phyloP scores from a whole-genome alignment of 2,113 vertebrate genomes.

The Felis catus region DNA sequence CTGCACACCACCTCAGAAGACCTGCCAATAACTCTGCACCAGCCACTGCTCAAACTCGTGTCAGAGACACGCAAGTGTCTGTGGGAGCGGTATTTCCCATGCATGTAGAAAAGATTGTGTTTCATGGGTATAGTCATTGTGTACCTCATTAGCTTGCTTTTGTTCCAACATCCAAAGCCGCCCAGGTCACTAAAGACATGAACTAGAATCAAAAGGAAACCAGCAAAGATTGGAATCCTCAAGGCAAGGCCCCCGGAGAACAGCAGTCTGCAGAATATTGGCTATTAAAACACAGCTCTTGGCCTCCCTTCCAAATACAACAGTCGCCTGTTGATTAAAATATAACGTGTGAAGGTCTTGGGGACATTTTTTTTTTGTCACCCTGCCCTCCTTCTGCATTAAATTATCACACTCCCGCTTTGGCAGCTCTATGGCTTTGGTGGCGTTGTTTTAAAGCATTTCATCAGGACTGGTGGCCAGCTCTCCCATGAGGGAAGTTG shows the following conservation, averaged over 20 bases:
- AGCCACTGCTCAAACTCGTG: not conserved
- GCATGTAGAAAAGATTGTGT: not conserved
- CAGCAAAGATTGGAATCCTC: not conserved
- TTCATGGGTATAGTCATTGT: not conserved
- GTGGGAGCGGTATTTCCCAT: not conserved
- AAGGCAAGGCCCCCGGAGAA: not conserved
- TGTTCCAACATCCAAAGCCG: slow-evolving; percentile 7
- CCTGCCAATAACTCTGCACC: not conserved
- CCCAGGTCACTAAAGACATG: not conserved
- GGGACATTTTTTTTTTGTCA: not conserved
- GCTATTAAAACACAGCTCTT: not conserved
- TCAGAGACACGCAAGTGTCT: not conserved
- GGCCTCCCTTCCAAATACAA: slow-evolving; percentile 42
- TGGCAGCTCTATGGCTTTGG: not conserved
- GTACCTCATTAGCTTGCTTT: not conserved
- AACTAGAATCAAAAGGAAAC: slow-evolving; percentile 35
- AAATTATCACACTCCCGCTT: slow-evolving; percentile 7
- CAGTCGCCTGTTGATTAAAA: slow-evolving; percentile 54
- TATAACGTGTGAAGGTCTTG: not conserved
- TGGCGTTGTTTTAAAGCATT: slow-evolving; percentile 33
- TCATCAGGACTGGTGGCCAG: not conserved
- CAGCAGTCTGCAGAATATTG: not conserved
- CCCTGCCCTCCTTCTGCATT: slow-evolving; percentile 34
- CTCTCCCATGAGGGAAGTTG: not conserved
- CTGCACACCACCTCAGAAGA: not conserved